phyloP scores from a whole-genome alignment of 2,113 vertebrate genomes.

The Bos javanicus region DNA sequence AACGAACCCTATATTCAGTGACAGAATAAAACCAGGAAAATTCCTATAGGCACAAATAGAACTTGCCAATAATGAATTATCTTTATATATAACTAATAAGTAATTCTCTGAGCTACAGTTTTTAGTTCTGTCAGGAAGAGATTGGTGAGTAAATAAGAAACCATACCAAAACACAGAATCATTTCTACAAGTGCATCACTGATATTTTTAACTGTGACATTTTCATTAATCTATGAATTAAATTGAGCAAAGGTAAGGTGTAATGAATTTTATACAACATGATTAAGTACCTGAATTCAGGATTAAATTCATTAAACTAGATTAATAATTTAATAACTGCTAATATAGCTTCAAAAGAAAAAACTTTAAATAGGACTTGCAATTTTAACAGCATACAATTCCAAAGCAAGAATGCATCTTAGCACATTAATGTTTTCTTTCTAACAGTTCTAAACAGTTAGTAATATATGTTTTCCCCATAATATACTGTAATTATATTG shows the following conservation, averaged over 20 bases:
- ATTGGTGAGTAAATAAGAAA: not conserved
- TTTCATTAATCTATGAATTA: constrained; percentile 70
- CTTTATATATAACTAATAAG: not conserved
- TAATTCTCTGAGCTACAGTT: not conserved
- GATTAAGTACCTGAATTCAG: constrained; percentile 63
- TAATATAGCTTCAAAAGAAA: constrained; percentile 52
- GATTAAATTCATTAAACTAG: constrained; percentile 67
- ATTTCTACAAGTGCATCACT: not conserved
- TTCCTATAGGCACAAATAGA: not conserved
- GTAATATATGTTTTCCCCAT: not conserved
- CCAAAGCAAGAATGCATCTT: not conserved
- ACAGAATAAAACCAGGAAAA: not conserved
- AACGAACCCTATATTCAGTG: not conserved
- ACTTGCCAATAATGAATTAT: not conserved
- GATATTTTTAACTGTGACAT: constrained; percentile 74
- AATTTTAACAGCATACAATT: not conserved
- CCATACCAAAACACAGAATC: not conserved
- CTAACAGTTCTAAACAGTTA: not conserved
- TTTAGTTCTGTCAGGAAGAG: not conserved
- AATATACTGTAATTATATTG: not conserved
- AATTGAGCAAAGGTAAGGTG: constrained; percentile 56
- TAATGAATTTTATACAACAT: constrained; percentile 62
- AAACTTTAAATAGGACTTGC: not conserved
- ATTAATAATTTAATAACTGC: constrained; percentile 33
- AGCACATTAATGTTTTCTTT: not conserved